Evolutionary conservation across 2,888 invertebrate genomes (phyloP), one percentile per base, ranked within the genome.

Genomic region (Hirtodrosophila alboralis): DNA sequence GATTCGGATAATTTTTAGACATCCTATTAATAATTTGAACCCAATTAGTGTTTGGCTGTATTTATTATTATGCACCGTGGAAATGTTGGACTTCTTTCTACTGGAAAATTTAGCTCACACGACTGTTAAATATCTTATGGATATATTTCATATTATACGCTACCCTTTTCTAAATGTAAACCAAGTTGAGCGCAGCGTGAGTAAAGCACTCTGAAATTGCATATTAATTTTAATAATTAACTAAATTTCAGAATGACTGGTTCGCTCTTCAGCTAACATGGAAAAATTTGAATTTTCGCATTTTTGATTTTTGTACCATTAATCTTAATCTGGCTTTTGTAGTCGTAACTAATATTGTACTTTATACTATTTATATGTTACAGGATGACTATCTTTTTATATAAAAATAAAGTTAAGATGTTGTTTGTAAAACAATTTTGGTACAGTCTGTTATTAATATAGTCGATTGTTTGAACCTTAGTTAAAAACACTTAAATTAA

Each of bases 361-460:
- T 74, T 0, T 44, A 77, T n/a, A 31, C 56, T n/a, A 41, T 74
- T 0, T 74, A 70, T 5, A 41, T 66, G 44, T 30, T 65, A 1
- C 77, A 69, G 28, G 49, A 14, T 4, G 73, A 64, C 14, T 73
- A 64, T 8, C 6, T 7, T 8, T 23, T 5, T 6, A 3, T 23
- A 8, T 23, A 7, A 23, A 23, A 23, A 23, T 23, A 23, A 23
- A 23, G 23, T 23, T 8, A 8, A 23, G 8, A 6, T 23, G 8
- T 7, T 23, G 23, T 23, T 23, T 2, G 2, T 2, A 23, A 6
- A 23, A 18, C 5, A 18, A 18, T 18, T 18, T n/a, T n/a, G n/a
- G n/a, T n/a, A n/a, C n/a, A n/a, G n/a, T n/a, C n/a, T n/a, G n/a
- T n/a, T n/a, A n/a, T n/a, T n/a, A n/a, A n/a, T n/a, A n/a, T n/a